A percentile compares a stretch with the other conserved stretches of the same genome.
phyloP scores from a whole-genome alignment of 2,797 vertebrate species.

The Cryptoprocta ferox region DNA sequence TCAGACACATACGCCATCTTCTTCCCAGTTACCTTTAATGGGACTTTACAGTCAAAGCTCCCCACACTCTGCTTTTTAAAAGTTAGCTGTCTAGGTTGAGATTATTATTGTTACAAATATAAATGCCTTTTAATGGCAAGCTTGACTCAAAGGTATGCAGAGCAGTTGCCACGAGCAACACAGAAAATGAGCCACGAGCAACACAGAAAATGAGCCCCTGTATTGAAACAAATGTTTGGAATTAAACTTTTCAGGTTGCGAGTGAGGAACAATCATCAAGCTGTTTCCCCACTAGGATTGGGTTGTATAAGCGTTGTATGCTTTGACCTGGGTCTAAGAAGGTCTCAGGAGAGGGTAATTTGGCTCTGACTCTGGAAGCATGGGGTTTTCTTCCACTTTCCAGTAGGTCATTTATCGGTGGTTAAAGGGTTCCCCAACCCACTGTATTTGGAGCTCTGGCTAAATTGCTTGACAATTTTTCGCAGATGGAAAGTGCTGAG shows the following conservation, averaged over 20 bases:
- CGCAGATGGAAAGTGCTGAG: not conserved
- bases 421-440: not conserved
- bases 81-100: conserved; percentile 44
- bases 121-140: conserved; percentile 49
- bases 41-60: not conserved
- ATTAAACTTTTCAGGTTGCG: conserved; percentile 49
- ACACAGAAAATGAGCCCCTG: conserved; percentile 25
- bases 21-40: not conserved
- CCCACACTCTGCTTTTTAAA: conserved; percentile 11
- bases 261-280: not conserved
- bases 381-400: not conserved
- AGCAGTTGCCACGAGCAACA: conserved; percentile 45
- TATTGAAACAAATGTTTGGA: conserved; percentile 24
- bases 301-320: not conserved
- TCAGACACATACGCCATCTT: not conserved
- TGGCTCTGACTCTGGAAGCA: not conserved
- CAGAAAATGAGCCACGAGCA: conserved; percentile 21
- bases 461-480: not conserved
- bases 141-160: conserved; percentile 41
- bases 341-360: not conserved
- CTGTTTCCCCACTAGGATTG: not conserved
- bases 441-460: not conserved
- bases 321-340: not conserved
- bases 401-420: not conserved
- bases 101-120: conserved; percentile 49